A percentile compares a stretch with the other conserved stretches of the same genome.
Evolutionary conservation across 2,113 vertebrate species (phyloP).

Genomic region (Ophthalmolycus amberensis): DNA sequence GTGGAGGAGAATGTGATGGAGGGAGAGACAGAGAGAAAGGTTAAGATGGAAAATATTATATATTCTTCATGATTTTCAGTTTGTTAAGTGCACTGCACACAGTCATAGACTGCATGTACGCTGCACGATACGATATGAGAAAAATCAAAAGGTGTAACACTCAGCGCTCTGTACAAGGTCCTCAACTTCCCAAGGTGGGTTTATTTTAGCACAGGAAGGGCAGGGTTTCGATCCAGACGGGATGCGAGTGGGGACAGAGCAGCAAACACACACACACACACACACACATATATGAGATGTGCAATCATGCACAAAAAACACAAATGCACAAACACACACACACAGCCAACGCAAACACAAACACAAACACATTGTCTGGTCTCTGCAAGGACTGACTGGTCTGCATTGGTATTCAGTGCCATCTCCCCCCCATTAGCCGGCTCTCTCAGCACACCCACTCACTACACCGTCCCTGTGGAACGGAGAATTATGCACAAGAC

Average conservation of each 20-base stretch:
- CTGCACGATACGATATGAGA: conserved; percentile 27
- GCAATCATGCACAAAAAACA: conserved; percentile 46
- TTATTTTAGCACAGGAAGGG: conserved; percentile 84
- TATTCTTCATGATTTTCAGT: background rate
- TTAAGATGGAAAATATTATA: background rate
- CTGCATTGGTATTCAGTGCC: conserved; percentile 80
- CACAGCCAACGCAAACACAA: conserved; percentile 44
- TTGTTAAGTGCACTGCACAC: conserved; percentile 8
- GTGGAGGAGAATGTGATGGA: background rate
- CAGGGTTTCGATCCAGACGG: conserved; percentile 80
- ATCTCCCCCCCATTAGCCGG: conserved; percentile 72
- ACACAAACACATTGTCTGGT: conserved; percentile 62
- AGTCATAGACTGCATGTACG: background rate
- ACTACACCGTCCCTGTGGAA: conserved; percentile 61
- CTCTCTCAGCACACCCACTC: conserved; percentile 71
- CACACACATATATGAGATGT: conserved; percentile 36
- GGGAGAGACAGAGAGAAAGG: background rate
- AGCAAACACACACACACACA: conserved; percentile 42
- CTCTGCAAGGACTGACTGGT: conserved; percentile 59
- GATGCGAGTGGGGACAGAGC: conserved; percentile 72
- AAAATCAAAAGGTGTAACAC: conserved; percentile 71
- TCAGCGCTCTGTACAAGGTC: conserved; percentile 70
- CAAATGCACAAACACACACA: conserved; percentile 20
- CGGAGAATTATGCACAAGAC: conserved; percentile 75
- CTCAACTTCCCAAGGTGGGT: conserved; percentile 80